phyloP scores from a whole-genome alignment of 2,888 invertebrate genomes.

The Podotricha telesiphe region DNA sequence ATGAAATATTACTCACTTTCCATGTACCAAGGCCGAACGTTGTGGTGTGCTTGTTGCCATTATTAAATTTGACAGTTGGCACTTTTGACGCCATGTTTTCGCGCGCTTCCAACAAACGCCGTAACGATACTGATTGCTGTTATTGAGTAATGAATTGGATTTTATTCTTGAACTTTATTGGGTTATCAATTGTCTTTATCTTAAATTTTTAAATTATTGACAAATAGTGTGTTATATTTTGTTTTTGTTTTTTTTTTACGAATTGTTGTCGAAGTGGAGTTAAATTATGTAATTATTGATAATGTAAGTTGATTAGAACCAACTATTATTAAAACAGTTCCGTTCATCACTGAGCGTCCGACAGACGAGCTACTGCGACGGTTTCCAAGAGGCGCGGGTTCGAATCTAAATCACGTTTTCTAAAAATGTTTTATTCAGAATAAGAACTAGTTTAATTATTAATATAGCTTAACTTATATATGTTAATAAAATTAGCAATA shows the following conservation, averaged over 20 bases:
- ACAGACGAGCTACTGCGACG: too few relatives aligned
- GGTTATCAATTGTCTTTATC: constrained; percentile 15
- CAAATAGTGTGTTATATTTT: too few relatives aligned
- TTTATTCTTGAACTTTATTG: constrained; percentile 1
- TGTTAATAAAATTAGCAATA: too few relatives aligned
- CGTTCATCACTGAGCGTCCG: too few relatives aligned
- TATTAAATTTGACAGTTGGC: constrained; percentile 56
- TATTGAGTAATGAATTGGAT: neutral
- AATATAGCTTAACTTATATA: too few relatives aligned
- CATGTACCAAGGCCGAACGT: constrained; percentile 64
- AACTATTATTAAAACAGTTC: too few relatives aligned
- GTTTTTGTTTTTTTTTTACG: neutral
- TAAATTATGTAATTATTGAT: too few relatives aligned
- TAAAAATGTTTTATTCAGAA: too few relatives aligned
- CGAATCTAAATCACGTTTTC: too few relatives aligned
- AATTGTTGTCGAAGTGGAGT: neutral
- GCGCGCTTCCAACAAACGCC: constrained; percentile 24
- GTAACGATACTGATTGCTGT: constrained; percentile 21
- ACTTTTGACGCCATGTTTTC: constrained; percentile 56
- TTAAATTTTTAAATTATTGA: neutral
- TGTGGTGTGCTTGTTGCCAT: constrained; percentile 62
- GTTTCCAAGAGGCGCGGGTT: too few relatives aligned
- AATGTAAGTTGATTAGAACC: too few relatives aligned
- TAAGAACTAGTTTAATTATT: too few relatives aligned
- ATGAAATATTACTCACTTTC: constrained; percentile 53